These are phyloP conservation scores for Clupea harengus DNA, from an alignment of 2,113 vertebrate genomes.

Conservation along the genomic window DNA sequence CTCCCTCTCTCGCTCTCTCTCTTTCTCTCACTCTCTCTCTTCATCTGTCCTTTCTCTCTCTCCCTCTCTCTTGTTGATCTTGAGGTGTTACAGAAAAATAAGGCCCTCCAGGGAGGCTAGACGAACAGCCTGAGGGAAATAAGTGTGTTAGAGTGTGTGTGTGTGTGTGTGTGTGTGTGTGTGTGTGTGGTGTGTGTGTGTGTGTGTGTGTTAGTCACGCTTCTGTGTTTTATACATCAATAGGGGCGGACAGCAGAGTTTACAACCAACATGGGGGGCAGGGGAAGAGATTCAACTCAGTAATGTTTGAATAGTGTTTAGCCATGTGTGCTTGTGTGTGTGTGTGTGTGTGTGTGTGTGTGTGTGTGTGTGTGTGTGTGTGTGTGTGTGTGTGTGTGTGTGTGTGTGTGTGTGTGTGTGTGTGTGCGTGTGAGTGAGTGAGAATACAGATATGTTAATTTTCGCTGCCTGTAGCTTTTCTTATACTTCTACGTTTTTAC, in stretches of 20 bases:
- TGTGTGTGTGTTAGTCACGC: background rate
- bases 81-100: constrained; percentile 31
- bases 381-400: background rate
- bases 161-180: no score
- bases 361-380: background rate
- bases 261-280: constrained; percentile 13
- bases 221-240: constrained; percentile 63
- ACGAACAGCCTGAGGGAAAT: constrained; percentile 40
- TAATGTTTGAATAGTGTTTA: background rate
- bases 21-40: background rate
- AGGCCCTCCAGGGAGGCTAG: constrained; percentile 43
- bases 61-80: background rate
- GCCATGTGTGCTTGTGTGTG: background rate
- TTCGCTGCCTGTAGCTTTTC: no score
- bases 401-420: no score
- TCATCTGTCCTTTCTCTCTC: constrained; percentile 13
- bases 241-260: constrained; percentile 25
- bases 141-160: background rate
- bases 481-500: background rate
- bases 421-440: no score
- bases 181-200: no score
- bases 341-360: constrained; percentile 20
- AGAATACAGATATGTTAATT: no score
- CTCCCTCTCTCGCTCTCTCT: background rate
- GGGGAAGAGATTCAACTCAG: background rate